These are phyloP conservation scores for Aramus guarauna DNA, from an alignment of 2,113 vertebrate genomes.

Conservation along the genomic window DNA sequence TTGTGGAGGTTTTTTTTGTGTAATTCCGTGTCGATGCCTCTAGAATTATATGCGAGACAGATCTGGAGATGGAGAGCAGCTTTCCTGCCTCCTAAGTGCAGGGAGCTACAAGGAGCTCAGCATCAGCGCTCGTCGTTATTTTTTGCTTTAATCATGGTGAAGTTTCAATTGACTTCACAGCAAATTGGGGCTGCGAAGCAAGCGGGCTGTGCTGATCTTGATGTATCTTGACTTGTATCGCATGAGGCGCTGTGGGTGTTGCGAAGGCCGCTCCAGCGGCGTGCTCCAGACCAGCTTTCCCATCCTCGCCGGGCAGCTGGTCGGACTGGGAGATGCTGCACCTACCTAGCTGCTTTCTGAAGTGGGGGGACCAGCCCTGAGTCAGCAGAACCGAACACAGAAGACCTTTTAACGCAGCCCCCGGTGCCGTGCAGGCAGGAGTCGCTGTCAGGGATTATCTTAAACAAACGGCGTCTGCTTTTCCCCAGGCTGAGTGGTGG, in stretches of 20 bases:
- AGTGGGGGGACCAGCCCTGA: not conserved
- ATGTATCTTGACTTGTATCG: rapidly evolving
- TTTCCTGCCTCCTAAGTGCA: not conserved
- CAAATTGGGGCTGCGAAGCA: not conserved
- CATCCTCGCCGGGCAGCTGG: not conserved
- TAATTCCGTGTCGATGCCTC: not conserved
- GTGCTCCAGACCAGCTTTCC: not conserved
- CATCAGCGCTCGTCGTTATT: not conserved
- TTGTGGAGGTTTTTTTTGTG: not conserved
- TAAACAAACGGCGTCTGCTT: not conserved
- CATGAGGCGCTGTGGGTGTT: rapidly evolving
- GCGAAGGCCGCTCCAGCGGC: not conserved
- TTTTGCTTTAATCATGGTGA: not conserved
- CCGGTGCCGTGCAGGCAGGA: not conserved
- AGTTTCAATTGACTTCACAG: not conserved
- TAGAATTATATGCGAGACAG: not conserved
- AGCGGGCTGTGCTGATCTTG: not conserved
- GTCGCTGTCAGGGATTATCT: not conserved
- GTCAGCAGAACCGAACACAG: not conserved
- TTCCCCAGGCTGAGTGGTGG: not conserved
- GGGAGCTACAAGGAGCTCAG: not conserved
- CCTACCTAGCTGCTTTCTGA: not conserved
- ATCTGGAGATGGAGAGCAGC: not conserved
- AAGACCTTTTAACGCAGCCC: not conserved
- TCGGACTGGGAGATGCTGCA: not conserved